phyloP scores from a whole-genome alignment of 2,888 invertebrate species.

The Mimas tiliae region DNA sequence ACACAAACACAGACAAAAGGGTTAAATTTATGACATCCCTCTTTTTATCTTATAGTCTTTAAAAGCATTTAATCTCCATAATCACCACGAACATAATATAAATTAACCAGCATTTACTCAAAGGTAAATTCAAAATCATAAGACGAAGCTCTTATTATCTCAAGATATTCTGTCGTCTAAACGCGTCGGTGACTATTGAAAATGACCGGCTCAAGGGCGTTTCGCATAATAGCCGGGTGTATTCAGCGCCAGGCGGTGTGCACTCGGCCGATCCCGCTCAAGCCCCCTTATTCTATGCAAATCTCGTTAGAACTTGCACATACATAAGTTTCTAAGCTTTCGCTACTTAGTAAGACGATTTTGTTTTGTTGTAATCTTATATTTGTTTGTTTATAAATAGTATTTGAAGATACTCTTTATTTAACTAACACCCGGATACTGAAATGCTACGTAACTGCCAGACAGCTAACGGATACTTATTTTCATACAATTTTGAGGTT shows the following conservation, averaged over 20 bases:
- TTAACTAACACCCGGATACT: too few relatives aligned
- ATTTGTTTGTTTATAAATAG: slow-evolving; percentile 9
- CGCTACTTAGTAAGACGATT: slow-evolving; percentile 30
- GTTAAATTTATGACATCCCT: too few relatives aligned
- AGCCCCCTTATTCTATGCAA: slow-evolving; percentile 36
- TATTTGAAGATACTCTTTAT: too few relatives aligned
- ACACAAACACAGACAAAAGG: too few relatives aligned
- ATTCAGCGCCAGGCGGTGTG: slow-evolving; percentile 27
- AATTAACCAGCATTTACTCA: neutral
- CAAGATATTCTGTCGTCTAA: slow-evolving; percentile 31
- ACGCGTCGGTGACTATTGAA: slow-evolving; percentile 30
- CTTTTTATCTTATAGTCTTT: too few relatives aligned
- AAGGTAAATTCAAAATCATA: slow-evolving; percentile 8
- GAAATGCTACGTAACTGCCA: too few relatives aligned
- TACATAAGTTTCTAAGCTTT: slow-evolving; percentile 37
- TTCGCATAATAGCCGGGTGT: slow-evolving; percentile 37
- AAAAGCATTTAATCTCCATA: too few relatives aligned
- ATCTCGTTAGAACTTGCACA: slow-evolving; percentile 46
- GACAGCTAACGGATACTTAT: too few relatives aligned
- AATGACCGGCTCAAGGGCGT: slow-evolving; percentile 35
- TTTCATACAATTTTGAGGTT: too few relatives aligned
- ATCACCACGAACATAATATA: neutral
- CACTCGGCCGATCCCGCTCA: slow-evolving; percentile 29
- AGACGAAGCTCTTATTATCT: slow-evolving; percentile 38
- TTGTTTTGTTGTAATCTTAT: neutral